Evolutionary conservation across 2,797 vertebrate species (phyloP).

Genomic region (Nyctibius grandis): DNA sequence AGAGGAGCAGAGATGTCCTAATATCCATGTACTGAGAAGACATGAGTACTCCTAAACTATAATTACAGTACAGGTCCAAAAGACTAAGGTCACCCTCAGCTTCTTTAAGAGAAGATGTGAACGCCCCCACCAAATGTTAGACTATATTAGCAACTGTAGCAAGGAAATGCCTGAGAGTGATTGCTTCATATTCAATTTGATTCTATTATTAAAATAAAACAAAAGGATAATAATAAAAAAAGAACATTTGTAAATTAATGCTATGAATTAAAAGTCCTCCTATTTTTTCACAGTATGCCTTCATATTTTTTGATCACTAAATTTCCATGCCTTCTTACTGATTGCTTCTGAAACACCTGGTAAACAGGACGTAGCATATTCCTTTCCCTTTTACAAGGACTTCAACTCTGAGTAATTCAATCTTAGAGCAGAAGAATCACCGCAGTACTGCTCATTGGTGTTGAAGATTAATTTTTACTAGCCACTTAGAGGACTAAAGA

Average conservation of each 20-base stretch:
- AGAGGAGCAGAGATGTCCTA: neutral
- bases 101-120: neutral
- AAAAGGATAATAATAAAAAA: neutral
- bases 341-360: slow-evolving; percentile 6
- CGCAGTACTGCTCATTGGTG: neutral
- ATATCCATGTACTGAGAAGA: neutral
- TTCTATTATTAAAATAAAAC: neutral
- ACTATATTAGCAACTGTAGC: neutral
- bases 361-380: slow-evolving; percentile 44
- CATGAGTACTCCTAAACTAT: neutral
- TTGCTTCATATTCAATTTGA: neutral
- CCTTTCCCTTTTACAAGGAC: neutral
- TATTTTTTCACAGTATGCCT: neutral
- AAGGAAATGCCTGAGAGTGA: neutral
- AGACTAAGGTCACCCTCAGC: neutral
- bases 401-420: slow-evolving; percentile 35
- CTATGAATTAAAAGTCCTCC: neutral
- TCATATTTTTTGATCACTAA: neutral
- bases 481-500: slow-evolving; percentile 44
- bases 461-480: slow-evolving; percentile 64
- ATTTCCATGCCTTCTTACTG: neutral
- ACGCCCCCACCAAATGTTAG: neutral
- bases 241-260: neutral
- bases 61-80: neutral
- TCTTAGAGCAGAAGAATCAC: slow-evolving; percentile 27